Evolutionary conservation across 1,140 invertebrate species (phyloP), one percentile per base, ranked within the genome.

Genomic region (Drosophila varians): DNA sequence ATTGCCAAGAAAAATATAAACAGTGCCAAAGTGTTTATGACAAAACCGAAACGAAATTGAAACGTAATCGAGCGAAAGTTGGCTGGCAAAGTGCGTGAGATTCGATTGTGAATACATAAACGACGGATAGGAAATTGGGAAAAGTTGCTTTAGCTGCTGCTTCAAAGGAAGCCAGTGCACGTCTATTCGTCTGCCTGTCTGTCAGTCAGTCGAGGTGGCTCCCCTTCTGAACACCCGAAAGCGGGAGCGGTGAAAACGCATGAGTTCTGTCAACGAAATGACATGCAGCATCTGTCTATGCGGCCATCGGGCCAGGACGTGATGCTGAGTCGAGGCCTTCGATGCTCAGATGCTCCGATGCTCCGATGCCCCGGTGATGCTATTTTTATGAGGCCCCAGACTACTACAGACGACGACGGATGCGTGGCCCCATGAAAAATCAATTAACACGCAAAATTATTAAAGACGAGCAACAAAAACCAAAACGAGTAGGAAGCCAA

Each of bases 391-490:
- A 88, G 69, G 62, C 83, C 56, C 74, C 79, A 73, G 46, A 71
- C 51, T 56, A 40, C 18, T 28, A 38, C 56, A 28, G 21, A 64
- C 72, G 80, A 86, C 71, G 80, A 84, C 80, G 80, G 80, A 86
- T 86, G 80, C 80, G 80, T 86, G 77, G 82, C 82, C 82, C 82
- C 82, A 87, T 88, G 82, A 87, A 87, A 86, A 87, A 87, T 87
- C 82, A 87, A 87, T 87, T 87, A 87, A 87, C 82, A 87, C 82
- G 82, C 82, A 88, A 80, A 87, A 87, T 88, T 87, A 87, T 87
- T 87, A 87, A 87, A 87, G 77, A 80, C 82, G 34, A 86, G 79
- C 69, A 74, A 19, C 43, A 72, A 71, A 65, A 51, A 65, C 36
- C 18, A 52, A 42, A 49, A 12, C 31, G 72, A 74, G 73, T 38